Evolutionary conservation across 1,140 invertebrate genomes (phyloP).

Genomic region (Drosophila sp.): DNA sequence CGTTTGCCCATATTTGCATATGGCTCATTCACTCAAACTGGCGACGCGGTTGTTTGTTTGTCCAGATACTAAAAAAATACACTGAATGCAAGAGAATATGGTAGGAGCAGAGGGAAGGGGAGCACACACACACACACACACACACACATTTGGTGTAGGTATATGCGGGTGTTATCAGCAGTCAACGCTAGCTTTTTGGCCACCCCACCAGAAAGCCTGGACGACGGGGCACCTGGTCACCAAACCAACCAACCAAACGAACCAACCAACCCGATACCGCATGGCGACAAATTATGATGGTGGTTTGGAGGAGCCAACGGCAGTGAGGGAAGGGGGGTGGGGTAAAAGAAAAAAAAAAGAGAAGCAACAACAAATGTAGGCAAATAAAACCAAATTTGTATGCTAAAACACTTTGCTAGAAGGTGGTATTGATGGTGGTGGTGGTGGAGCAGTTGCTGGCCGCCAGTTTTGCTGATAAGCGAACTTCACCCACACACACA

Average conservation of each 20-base stretch:
- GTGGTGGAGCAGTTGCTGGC: constrained; percentile 29
- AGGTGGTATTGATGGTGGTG: constrained; percentile 34
- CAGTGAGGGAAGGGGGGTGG: neutral
- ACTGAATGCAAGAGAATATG: neutral
- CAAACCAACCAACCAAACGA: neutral
- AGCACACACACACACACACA: constrained; percentile 14
- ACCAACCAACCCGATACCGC: constrained; percentile 13
- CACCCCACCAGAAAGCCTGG: constrained; percentile 31
- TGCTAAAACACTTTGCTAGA: constrained; percentile 78
- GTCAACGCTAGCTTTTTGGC: constrained; percentile 69
- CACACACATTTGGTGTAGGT: neutral
- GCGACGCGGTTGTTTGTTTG: constrained; percentile 70
- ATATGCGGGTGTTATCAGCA: constrained; percentile 79
- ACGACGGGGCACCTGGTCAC: constrained; percentile 40
- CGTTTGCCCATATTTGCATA: constrained; percentile 69
- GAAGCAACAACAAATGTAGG: constrained; percentile 35
- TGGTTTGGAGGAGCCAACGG: neutral
- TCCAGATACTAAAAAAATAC: constrained; percentile 64
- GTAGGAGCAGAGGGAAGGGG: neutral
- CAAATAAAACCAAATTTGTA: constrained; percentile 80
- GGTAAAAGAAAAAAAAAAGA: neutral
- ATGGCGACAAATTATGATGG: constrained; percentile 18
- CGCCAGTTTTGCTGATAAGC: constrained; percentile 59
- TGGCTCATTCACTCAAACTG: constrained; percentile 76
- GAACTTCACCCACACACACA: constrained; percentile 48